These are phyloP conservation scores for Meloidogyne floridensis DNA, from an alignment of 1,140 invertebrate species.

Conservation along the genomic window DNA sequence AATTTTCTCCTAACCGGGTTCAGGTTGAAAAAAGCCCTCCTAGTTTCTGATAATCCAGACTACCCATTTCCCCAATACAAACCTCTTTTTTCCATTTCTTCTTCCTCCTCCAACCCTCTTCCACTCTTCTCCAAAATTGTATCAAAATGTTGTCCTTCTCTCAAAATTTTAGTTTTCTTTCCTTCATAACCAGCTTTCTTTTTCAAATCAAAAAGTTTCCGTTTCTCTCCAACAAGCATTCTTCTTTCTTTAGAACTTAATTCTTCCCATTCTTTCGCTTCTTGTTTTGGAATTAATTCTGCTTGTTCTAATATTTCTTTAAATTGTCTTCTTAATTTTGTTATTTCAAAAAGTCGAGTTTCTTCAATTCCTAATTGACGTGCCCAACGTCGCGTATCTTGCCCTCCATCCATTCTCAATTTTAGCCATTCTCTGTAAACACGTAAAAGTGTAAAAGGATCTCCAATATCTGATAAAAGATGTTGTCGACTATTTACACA, in stretches of 20 bases:
- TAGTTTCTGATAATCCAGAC: too few species aligned
- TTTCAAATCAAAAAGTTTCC: slow-evolving; percentile 46
- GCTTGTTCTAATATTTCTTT: slow-evolving; percentile 42
- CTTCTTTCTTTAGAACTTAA: slow-evolving; percentile 45
- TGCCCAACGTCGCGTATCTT: slow-evolving; percentile 49
- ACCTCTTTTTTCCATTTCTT: slow-evolving; percentile 13
- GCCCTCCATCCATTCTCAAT: slow-evolving; percentile 27
- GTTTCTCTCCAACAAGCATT: slow-evolving; percentile 46
- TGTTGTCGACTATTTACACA: slow-evolving; percentile 76
- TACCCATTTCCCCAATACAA: too few species aligned
- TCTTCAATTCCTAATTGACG: slow-evolving; percentile 48
- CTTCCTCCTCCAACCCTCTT: background rate
- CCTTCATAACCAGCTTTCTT: slow-evolving; percentile 39
- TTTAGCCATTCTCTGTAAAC: slow-evolving; percentile 71
- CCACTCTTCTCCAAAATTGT: slow-evolving; percentile 41
- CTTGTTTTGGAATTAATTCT: slow-evolving; percentile 35
- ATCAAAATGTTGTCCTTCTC: slow-evolving; percentile 47
- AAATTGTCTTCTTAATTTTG: slow-evolving; percentile 45
- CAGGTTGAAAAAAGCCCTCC: too few species aligned
- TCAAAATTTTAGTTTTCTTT: slow-evolving; percentile 37
- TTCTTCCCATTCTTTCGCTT: slow-evolving; percentile 36
- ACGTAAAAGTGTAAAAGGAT: slow-evolving; percentile 87
- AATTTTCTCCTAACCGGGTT: too few species aligned
- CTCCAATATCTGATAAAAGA: slow-evolving; percentile 88
- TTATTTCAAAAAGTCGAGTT: slow-evolving; percentile 48